Base-by-base conservation (phyloP, 2,797 vertebrate species). In the Helicolenus hilgendorfi region DNA sequence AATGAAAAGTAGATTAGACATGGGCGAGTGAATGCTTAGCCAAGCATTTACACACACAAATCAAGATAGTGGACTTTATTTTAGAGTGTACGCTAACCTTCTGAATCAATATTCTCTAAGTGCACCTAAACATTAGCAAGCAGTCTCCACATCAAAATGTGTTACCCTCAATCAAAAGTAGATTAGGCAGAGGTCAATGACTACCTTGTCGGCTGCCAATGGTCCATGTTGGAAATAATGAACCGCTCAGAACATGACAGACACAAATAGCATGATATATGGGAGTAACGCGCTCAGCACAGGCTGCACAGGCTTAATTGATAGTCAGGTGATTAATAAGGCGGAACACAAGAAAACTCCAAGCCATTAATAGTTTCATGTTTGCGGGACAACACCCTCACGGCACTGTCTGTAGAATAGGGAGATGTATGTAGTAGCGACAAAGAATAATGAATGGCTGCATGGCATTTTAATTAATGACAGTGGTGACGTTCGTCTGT, bases 201-300 rank as follows among this genome's bases (percentile, higher is more conserved):
- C 86, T 81, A 78, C 86, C 87, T 90, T 91, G 94, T 90, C 64
- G 31, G 84, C 72, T 90, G 89, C 89, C 93, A 92, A 20, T 80
- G 92, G 79, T 72, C 86, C 89, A 78, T 94, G 92, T 91, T 86
- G 65, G 81, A 93, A 92, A 93, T 96, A 95, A 96, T 95, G 95
- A 96, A 86, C 83, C 49, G 71, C 76, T 88, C 76, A 70, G 70
- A 89, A 93, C 89, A 92, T 84, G 92, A 94, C 94, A 93, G 93
- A 89, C 83, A 87, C 80, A 94, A 95, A 93, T 94, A 92, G 87
- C 70, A 72, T 95, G 94, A 96, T 96, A 35, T 91, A 96, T 94
- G 91, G 70, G 81, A 58, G 69, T 29, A 68, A 83, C 72, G 27
- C 0, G 20, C 77, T 63, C 58, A 29, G 78, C 78, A 13, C 84